Base-by-base conservation (phyloP, 2,888 invertebrate species). In the Leptopilina syphax region DNA sequence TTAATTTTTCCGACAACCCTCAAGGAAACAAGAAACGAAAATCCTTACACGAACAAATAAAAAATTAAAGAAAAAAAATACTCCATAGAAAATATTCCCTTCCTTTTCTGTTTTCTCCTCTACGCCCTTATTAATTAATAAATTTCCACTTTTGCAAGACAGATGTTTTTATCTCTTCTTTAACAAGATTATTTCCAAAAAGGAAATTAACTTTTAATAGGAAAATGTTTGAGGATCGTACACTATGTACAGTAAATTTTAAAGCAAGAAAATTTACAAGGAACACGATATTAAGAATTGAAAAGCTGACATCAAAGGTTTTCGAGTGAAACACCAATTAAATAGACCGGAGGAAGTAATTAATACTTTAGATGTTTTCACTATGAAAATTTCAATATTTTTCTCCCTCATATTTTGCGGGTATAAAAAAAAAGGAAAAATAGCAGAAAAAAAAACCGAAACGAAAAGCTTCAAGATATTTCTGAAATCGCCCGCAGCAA, bases 311-410 rank as follows among this genome's bases (percentile, higher is more conserved):
- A 54, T 54, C 70, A 70, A 70, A 54, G 50, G 50, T 50, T 70
- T 67, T 7, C 12, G 5, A 7, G 13, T 70, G 10, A 12, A 18
- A 70, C 13, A 50, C 13, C 24, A 70, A 73, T 73, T 73, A 73
- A 73, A 34, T 73, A 34, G 3, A 57, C 27, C 13, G 9, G 3
- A 73, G 34, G n/a, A 73, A 73, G 73, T 57, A 57, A 73, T 73
- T 73, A 57, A 57, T 73, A 73, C 34, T 73, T n/a, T 73, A 27
- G 34, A n/a, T 57, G 50, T 27, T 50, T 73, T 57, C 34, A 57
- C 27, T 34, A 34, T 73, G 54, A 34, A 44, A 73, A 73, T 67
- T 73, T 54, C 34, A 73, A 73, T 73, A 73, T 73, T 73, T 73
- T 73, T 54, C n/a, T 34, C 27, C 12, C 34, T 34, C 13, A 57